Percentiles rank a stretch among this genome's conserved stretches.
Conservation (phyloP, 2,797 vertebrate genomes). For the Sebastes iracundus region DNA sequence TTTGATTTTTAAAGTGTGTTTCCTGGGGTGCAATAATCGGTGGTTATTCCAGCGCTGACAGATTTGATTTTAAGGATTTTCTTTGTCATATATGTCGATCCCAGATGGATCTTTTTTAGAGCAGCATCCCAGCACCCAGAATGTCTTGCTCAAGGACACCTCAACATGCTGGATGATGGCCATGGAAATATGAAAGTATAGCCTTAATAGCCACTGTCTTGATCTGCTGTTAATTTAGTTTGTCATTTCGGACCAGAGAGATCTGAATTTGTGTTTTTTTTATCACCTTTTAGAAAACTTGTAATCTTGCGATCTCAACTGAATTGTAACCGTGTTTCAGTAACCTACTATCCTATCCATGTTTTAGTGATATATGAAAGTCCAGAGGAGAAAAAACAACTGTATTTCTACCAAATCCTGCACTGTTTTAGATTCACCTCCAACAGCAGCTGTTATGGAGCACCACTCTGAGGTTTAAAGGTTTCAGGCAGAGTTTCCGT, state of each 20-base stretch:
- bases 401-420: background rate
- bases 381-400: background rate
- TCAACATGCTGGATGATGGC: background rate
- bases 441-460: background rate
- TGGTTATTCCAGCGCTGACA: background rate
- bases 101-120: background rate
- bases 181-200: background rate
- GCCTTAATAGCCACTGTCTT: background rate
- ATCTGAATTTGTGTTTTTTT: background rate
- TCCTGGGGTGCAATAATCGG: background rate
- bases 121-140: background rate
- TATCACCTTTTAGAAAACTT: background rate
- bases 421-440: slow-evolving; percentile 13
- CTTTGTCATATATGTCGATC: background rate
- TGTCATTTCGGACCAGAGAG: background rate
- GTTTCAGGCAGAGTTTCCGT: slow-evolving; percentile 63
- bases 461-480: slow-evolving; percentile 41
- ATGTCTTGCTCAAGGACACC: background rate
- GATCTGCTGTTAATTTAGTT: background rate
- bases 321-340: background rate
- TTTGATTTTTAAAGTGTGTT: slow-evolving; percentile 17
- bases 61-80: background rate
- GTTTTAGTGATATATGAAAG: background rate
- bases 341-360: background rate
- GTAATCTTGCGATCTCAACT: background rate